Conservation (phyloP, 2,113 vertebrate species). For the Ceyx melanurus region DNA sequence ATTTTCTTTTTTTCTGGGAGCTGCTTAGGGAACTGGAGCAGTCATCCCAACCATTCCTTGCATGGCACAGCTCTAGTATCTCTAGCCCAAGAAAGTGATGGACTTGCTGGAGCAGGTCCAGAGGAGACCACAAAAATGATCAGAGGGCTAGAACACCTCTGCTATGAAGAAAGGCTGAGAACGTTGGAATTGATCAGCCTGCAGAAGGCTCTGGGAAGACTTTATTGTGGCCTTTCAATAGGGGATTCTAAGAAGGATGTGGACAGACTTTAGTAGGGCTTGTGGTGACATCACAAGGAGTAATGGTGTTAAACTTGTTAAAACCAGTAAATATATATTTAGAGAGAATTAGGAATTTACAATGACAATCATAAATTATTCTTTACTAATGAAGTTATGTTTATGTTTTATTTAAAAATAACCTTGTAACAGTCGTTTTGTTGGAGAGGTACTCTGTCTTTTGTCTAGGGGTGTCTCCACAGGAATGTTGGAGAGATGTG, state of each 20-base stretch:
- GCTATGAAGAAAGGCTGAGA: neutral
- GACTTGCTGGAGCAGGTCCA: too few species aligned
- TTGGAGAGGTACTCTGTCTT: too few species aligned
- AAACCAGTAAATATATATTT: too few species aligned
- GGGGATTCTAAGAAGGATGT: neutral
- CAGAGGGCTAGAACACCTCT: neutral
- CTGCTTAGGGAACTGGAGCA: neutral
- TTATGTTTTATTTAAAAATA: too few species aligned
- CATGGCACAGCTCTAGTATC: neutral
- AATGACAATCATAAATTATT: too few species aligned
- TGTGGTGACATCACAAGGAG: neutral
- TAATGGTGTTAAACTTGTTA: neutral
- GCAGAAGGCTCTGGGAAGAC: neutral
- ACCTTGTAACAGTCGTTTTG: too few species aligned
- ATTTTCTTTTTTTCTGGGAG: neutral
- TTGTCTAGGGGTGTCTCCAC: too few species aligned
- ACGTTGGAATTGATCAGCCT: neutral
- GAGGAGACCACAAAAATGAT: neutral
- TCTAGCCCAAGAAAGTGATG: neutral
- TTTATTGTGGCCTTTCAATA: neutral
- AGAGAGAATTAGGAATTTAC: too few species aligned
- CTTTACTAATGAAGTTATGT: too few species aligned
- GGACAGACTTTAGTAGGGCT: neutral
- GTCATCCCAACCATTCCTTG: neutral
- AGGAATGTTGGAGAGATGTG: too few species aligned